These are phyloP conservation scores for Argya squamiceps DNA, from an alignment of 2,797 vertebrate species.

Conservation along the genomic window DNA sequence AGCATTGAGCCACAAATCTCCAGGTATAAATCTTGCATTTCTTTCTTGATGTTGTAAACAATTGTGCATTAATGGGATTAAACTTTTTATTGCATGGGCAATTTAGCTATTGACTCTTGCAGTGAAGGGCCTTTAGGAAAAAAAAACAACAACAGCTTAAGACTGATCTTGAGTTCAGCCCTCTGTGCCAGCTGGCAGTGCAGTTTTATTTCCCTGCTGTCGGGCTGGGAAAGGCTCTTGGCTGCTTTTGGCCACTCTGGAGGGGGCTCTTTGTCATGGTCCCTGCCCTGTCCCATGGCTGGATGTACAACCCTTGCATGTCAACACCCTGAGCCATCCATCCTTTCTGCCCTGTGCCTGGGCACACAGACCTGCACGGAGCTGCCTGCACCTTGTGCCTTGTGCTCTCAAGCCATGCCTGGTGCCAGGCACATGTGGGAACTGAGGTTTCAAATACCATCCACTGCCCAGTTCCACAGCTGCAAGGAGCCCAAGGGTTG, in stretches of 20 bases:
- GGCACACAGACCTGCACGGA: not conserved
- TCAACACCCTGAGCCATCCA: fast-evolving
- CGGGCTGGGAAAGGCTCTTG: not conserved
- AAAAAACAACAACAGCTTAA: not conserved
- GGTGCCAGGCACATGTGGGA: not conserved
- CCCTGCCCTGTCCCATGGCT: not conserved
- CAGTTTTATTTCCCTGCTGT: not conserved
- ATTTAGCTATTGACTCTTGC: not conserved
- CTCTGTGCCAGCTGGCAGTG: not conserved
- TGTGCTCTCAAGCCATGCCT: not conserved
- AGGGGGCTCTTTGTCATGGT: not conserved
- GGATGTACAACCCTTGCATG: not conserved
- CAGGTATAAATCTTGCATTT: not conserved
- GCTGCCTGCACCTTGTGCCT: not conserved
- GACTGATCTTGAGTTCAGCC: not conserved
- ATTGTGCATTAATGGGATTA: not conserved
- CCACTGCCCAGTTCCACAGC: not conserved
- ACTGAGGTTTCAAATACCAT: not conserved
- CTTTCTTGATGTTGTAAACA: not conserved
- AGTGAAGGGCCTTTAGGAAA: not conserved
- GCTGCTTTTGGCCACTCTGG: not conserved
- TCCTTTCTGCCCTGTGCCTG: not conserved
- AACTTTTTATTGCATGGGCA: fast-evolving
- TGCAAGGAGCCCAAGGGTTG: not conserved
- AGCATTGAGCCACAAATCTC: not conserved